Conservation (phyloP, 37 sponge, comb jelly and placozoan genomes). For the Lycopodina hypogea region DNA sequence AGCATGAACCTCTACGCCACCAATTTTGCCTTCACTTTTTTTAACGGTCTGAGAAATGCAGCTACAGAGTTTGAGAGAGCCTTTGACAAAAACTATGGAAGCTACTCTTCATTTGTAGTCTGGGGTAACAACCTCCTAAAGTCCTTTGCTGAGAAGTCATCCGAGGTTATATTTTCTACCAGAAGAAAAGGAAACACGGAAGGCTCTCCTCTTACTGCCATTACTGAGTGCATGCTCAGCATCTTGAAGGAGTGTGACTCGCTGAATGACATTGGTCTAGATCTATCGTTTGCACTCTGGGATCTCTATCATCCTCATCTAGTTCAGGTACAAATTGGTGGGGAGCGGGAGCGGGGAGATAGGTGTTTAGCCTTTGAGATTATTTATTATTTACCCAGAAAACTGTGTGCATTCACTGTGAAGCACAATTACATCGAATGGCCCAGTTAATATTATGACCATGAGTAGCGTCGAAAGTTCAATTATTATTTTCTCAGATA, state of each 20-base stretch:
- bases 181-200: neutral
- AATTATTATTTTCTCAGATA: too few relatives aligned
- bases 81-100: constrained; percentile 61
- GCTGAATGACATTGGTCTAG: constrained; percentile 49
- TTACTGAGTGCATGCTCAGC: constrained; percentile 72
- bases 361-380: too few relatives aligned
- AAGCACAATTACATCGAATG: too few relatives aligned
- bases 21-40: constrained; percentile 77
- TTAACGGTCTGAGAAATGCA: constrained; percentile 65
- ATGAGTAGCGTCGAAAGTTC: too few relatives aligned
- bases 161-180: constrained; percentile 35
- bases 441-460: too few relatives aligned
- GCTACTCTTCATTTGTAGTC: constrained; percentile 86
- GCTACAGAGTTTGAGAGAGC: constrained; percentile 81
- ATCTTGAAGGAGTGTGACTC: constrained; percentile 42
- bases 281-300: constrained; percentile 47
- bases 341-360: too few relatives aligned
- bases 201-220: constrained; percentile 22
- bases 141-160: constrained; percentile 42
- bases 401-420: too few relatives aligned
- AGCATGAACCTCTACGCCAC: constrained; percentile 74
- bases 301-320: constrained; percentile 38
- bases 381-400: too few relatives aligned
- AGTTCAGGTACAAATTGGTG: constrained; percentile 20
- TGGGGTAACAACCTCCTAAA: constrained; percentile 82